Evolutionary conservation across 2,888 invertebrate genomes (phyloP), one percentile per base, ranked within the genome.

Genomic region (Pherbina coryleti): DNA sequence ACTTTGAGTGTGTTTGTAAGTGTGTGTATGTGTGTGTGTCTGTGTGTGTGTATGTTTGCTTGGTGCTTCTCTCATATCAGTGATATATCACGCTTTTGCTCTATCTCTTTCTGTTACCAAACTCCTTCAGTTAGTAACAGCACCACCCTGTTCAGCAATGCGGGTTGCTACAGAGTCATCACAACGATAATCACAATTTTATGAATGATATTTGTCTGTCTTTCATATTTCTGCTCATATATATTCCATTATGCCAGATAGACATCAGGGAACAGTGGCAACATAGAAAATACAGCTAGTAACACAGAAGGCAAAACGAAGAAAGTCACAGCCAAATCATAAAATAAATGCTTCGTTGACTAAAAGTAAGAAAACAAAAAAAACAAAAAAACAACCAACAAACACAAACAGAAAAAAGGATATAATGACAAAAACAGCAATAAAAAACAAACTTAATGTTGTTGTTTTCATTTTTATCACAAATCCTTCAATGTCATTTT

Each of bases 1-100:
- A n/a, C n/a, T n/a, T n/a, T n/a, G n/a, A n/a, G n/a, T n/a, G n/a
- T n/a, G n/a, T n/a, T n/a, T n/a, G n/a, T n/a, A n/a, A n/a, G n/a
- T 19, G 22, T 34, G 14, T 28, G 51, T 19, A 8, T 51, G 8
- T 11, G n/a, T 5, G 31, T 34, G 37, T 55, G 28, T 17, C 5
- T 31, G 66, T 66, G 55, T n/a, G 22, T 64, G n/a, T 28, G 60
- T 74, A 4, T 62, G 25, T 51, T 5, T 62, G 57, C 19, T 67
- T 44, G 53, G 49, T 19, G 44, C 31, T 53, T 64, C 51, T 67
- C 51, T 28, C 60, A 67, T 9, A 51, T 64, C 25, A 64, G 74
- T 64, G 66, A 74, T 74, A 60, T 51, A 72, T 60, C 62, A 62
- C 73, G 28, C 62, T 49, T n/a, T n/a, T 44, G 37, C 49, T 67